A percentile compares a stretch with the other conserved stretches of the same genome.
Conservation (phyloP, 2,888 invertebrate species). For the Athalia cordata region DNA sequence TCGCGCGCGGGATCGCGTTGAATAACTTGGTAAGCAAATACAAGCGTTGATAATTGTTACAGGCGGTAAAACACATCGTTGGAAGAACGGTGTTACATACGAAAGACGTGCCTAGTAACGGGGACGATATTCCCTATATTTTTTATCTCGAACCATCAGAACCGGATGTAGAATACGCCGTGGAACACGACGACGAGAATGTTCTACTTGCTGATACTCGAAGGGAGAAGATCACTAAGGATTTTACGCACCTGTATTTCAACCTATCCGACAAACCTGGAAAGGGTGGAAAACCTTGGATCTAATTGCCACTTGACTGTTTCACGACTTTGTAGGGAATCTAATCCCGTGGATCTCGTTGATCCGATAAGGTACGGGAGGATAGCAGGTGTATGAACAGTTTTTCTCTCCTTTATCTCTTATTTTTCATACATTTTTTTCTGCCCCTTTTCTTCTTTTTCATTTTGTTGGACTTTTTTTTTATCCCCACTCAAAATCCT, state of each 20-base stretch:
- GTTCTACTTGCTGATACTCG: constrained; percentile 53
- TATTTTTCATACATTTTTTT: too few species aligned
- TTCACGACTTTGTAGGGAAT: background rate
- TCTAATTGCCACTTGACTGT: constrained; percentile 39
- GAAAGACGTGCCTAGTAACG: constrained; percentile 42
- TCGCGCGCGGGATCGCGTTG: too few species aligned
- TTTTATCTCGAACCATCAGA: constrained; percentile 54
- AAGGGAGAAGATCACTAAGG: constrained; percentile 55
- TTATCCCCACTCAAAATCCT: too few species aligned
- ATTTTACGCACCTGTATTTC: constrained; percentile 56
- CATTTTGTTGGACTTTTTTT: too few species aligned
- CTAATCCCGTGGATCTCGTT: too few species aligned
- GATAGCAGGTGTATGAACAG: too few species aligned
- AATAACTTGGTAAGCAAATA: too few species aligned
- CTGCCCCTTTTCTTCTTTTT: too few species aligned
- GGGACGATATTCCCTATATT: constrained; percentile 57
- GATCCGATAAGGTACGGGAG: too few species aligned
- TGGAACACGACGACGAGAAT: constrained; percentile 58
- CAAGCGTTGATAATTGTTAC: background rate
- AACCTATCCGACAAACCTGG: constrained; percentile 59
- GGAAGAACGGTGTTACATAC: constrained; percentile 55
- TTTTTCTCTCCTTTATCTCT: too few species aligned
- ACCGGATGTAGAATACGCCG: constrained; percentile 56
- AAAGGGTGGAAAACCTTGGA: constrained; percentile 52
- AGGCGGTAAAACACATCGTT: constrained; percentile 55